These are phyloP conservation scores for Lasiurus cinereus DNA, from an alignment of 2,113 vertebrate genomes.

Conservation along the genomic window DNA sequence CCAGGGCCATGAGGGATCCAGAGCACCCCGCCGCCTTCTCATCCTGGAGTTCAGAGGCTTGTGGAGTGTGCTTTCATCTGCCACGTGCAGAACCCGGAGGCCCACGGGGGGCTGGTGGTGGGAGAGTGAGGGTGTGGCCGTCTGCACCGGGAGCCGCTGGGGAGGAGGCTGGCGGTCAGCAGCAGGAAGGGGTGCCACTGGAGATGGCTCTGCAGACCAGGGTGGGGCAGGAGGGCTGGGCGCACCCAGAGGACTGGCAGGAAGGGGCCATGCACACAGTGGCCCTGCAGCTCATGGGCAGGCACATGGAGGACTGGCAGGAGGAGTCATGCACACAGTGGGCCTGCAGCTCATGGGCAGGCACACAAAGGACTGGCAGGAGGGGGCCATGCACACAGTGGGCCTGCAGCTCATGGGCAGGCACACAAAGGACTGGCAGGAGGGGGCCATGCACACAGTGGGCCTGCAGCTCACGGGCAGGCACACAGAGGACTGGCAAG, in stretches of 20 bases:
- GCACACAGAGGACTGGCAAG: background rate
- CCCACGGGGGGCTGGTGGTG: fast-evolving
- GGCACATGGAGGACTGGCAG: background rate
- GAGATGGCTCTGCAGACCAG: background rate
- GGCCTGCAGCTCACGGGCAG: background rate
- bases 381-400: background rate
- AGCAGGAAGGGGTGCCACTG: background rate
- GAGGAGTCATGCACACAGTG: fast-evolving
- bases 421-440: too few relatives aligned
- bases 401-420: background rate
- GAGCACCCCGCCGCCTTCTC: background rate
- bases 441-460: background rate
- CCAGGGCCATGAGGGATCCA: fast-evolving
- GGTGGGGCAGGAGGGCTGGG: background rate
- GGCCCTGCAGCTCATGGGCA: background rate
- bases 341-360: background rate
- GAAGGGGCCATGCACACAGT: fast-evolving
- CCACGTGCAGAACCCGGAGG: too few relatives aligned
- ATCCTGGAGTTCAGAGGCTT: background rate
- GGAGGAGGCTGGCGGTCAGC: background rate
- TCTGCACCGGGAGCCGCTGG: background rate
- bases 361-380: background rate
- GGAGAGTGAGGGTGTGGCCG: fast-evolving
- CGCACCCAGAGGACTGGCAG: background rate
- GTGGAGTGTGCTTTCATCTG: fast-evolving